Evolutionary conservation across 2,888 invertebrate species (phyloP), one percentile per base, ranked within the genome.

Genomic region (Acheta domesticus): DNA sequence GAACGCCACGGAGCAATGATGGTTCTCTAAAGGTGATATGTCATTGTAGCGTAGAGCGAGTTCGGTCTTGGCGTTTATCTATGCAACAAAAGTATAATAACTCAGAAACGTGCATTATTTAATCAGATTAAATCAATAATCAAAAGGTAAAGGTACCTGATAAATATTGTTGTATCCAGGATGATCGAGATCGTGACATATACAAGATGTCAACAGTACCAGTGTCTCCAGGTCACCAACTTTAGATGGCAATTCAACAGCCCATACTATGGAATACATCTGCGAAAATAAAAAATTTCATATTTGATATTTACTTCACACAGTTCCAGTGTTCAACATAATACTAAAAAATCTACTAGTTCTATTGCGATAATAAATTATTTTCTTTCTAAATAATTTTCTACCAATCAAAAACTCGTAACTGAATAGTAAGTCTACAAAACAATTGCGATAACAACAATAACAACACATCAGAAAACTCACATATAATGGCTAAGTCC

Each of bases 1-100:
- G 87, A 95, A 95, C 76, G 94, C 93, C 83, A 95, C 93, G 82
- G 94, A 94, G 87, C 94, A 94, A 86, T 95, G 95, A 86, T 95
- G 95, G 87, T 95, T 95, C 87, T 95, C 95, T 85, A 95, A 87
- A 4, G 94, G 94, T 79, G 94, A 94, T 85, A 94, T 94, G 88
- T 95, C 94, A 87, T 95, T 95, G 88, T 95, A 95, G 81, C 94
- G 91, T 83, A 95, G 89, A 49, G 94, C 94, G 85, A 95, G 87
- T 86, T 94, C 94, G 75, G 95, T 95, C 84, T 93, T 91, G 76
- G 94, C 94, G 86, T 95, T 95, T 85, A 95, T 94, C 87, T 89
- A 87, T 76, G 86, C n/a, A 62, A 62, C 62, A 87, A 79, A 16
- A 80, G n/a, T 74, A 23, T 74, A n/a, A 1, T 78, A 14, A 48